Evolutionary conservation across 2,113 vertebrate genomes (phyloP), one percentile per base, ranked within the genome.

Genomic region (Ameiurus melas): DNA sequence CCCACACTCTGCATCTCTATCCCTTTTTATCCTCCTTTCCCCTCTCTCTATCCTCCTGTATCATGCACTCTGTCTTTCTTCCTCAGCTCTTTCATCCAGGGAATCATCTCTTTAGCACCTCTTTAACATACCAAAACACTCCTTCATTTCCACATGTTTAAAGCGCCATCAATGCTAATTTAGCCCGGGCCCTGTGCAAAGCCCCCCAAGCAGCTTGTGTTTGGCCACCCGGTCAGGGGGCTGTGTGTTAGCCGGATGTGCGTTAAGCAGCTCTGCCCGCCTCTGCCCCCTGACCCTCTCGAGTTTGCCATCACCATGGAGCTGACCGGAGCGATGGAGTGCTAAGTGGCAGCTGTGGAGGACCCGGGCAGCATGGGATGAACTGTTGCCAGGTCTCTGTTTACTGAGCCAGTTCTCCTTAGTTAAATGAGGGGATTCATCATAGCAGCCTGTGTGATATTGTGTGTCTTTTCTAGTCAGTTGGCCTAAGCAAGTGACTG

Each of bases 101-200:
- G 92, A 91, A 94, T 94, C 92, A 90, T 91, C 94, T 88, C 89
- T 93, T 95, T 89, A 92, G 91, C 91, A 85, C 84, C 90, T 91
- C 90, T 93, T 95, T 95, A 93, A 93, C 95, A 95, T 95, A 94
- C 89, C 94, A 93, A 94, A 94, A 93, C 82, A 64, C 68, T 88
- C 90, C 85, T 89, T 90, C 94, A 94, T 94, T 94, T 94, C 93
- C 94, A 90, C 87, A 84, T 90, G 93, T 92, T 94, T 94, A 92
- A 93, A 95, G 91, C 90, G 92, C 90, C 92, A 94, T 95, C 94
- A 91, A 95, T 95, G 94, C 93, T 95, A 95, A 96, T 95, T 95
- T 94, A 92, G 86, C 93, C 89, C 92, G 93, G 93, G 90, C 85
- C 89, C 91, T 94, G 93, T 93, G 89, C 90, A 43, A 93, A 92